Conservation (phyloP, 2,888 invertebrate species). For the Micropterix aruncella region DNA sequence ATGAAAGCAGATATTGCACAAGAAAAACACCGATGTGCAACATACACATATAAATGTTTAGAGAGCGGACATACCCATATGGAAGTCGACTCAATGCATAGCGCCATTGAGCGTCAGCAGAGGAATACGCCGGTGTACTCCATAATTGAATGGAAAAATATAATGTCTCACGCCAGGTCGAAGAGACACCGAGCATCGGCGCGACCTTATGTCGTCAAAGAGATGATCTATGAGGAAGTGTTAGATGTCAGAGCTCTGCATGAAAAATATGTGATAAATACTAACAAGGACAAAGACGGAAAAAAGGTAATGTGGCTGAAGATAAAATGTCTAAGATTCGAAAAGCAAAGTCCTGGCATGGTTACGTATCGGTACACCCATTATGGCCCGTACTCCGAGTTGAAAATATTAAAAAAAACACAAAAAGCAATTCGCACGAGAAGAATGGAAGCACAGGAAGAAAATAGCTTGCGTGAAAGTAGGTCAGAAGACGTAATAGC, state of each 20-base stretch:
- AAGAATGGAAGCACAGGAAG: too few species aligned
- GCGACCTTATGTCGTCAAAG: constrained; percentile 6
- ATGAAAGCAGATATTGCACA: background rate
- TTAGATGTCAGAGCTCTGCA: constrained; percentile 4
- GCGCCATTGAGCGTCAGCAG: constrained; percentile 7
- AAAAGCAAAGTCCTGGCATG: too few species aligned
- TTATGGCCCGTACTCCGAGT: too few species aligned
- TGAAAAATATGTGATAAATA: constrained; percentile 2
- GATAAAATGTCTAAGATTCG: too few species aligned
- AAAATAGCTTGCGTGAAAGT: too few species aligned
- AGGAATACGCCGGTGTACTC: constrained; percentile 7
- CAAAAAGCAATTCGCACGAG: too few species aligned
- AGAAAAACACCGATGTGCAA: too few species aligned
- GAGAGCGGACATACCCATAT: constrained; percentile 8
- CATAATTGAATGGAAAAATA: constrained; percentile 8
- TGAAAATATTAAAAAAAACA: too few species aligned
- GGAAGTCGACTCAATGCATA: constrained; percentile 8
- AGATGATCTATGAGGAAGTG: constrained; percentile 3
- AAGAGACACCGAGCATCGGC: constrained; percentile 7
- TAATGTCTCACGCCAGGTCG: constrained; percentile 6
- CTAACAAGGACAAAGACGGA: constrained; percentile 1
- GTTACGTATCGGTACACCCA: too few species aligned
- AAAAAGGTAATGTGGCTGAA: constrained; percentile 1
- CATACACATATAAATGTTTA: too few species aligned
- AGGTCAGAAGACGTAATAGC: too few species aligned